Percentiles rank a stretch among this genome's conserved stretches.
phyloP scores from a whole-genome alignment of 2,113 vertebrate species.

The Heterocephalus glaber region DNA sequence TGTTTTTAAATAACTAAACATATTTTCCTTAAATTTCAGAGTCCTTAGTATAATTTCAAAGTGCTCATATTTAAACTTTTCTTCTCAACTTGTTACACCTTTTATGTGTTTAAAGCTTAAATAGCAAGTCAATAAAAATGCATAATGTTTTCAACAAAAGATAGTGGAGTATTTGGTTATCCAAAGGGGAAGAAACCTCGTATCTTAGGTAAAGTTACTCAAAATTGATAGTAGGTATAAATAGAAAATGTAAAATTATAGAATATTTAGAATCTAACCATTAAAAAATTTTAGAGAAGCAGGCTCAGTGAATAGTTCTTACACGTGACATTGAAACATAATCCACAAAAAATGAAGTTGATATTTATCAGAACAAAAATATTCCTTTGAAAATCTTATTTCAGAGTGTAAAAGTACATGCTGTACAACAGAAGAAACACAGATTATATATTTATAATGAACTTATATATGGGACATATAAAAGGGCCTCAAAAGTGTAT shows the following conservation, averaged over 20 bases:
- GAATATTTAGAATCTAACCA: not conserved
- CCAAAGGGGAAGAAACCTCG: not conserved
- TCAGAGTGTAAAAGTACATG: not conserved
- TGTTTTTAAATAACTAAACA: constrained; percentile 10
- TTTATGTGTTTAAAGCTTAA: not conserved
- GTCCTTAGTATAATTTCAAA: constrained; percentile 16
- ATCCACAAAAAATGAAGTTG: not conserved
- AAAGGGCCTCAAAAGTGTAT: not conserved
- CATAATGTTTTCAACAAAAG: not conserved
- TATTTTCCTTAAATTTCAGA: not conserved
- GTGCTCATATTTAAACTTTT: not conserved
- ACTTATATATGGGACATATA: not conserved
- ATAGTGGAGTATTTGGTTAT: not conserved
- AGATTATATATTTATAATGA: not conserved
- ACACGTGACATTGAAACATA: not conserved
- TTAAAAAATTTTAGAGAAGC: not conserved
- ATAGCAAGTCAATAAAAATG: not conserved
- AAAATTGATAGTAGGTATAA: not conserved
- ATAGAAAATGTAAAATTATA: not conserved
- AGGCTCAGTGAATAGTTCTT: not conserved
- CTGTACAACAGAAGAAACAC: not conserved
- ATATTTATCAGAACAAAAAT: not conserved
- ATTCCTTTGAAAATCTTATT: not conserved
- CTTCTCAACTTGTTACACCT: not conserved
- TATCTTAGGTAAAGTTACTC: not conserved